phyloP scores from a whole-genome alignment of 2,888 invertebrate species.

The Pogonocherus hispidulus region DNA sequence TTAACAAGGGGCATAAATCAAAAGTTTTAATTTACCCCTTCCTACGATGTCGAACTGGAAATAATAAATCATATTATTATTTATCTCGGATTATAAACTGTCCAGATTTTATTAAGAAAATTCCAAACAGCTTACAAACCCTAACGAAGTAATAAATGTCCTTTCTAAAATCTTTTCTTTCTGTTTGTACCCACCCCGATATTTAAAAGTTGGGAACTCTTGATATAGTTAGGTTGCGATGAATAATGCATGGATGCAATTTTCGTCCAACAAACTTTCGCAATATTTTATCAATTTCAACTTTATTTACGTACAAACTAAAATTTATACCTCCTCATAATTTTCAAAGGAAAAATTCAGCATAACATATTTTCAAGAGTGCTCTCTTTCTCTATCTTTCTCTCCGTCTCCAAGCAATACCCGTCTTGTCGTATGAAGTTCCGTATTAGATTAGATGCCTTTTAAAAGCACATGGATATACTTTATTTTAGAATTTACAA shows the following conservation, averaged over 20 bases:
- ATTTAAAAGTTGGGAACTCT: conserved; percentile 65
- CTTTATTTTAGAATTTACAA: too few relatives aligned
- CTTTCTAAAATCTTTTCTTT: conserved; percentile 40
- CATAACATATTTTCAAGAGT: conserved; percentile 50
- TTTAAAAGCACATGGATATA: not conserved
- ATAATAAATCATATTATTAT: conserved; percentile 47
- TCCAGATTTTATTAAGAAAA: conserved; percentile 54
- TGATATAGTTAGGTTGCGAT: conserved; percentile 69
- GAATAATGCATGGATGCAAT: conserved; percentile 71
- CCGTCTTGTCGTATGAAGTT: not conserved
- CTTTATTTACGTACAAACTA: conserved; percentile 71
- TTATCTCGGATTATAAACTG: conserved; percentile 51
- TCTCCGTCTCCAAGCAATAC: not conserved
- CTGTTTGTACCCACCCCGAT: conserved; percentile 47
- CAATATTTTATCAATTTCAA: conserved; percentile 71
- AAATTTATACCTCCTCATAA: conserved; percentile 70
- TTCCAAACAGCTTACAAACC: conserved; percentile 50
- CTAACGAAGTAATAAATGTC: conserved; percentile 61
- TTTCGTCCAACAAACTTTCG: conserved; percentile 70
- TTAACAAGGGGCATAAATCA: conserved; percentile 20
- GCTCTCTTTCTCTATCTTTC: conserved; percentile 35
- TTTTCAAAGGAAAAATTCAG: conserved; percentile 58
- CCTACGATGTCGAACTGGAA: conserved; percentile 11
- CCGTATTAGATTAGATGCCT: not conserved
- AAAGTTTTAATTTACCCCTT: conserved; percentile 24